Evolutionary conservation across 1,140 invertebrate species (phyloP).

Genomic region (Conopomorpha cramerella): DNA sequence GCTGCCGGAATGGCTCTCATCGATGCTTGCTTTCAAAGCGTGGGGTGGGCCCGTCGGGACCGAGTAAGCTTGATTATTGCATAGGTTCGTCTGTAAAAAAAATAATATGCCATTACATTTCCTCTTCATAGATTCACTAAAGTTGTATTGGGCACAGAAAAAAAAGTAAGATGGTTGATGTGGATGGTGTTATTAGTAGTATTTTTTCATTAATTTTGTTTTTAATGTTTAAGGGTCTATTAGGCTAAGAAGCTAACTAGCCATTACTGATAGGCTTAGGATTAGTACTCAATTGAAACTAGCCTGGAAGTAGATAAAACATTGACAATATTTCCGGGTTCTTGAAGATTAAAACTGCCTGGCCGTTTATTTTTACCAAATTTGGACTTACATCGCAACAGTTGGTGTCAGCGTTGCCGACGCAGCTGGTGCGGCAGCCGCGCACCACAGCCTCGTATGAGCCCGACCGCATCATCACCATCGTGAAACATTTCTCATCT

Average conservation of each 20-base stretch:
- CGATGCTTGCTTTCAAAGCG: slow-evolving; percentile 8
- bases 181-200: no score
- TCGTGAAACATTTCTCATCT: slow-evolving; percentile 42
- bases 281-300: no score
- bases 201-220: not conserved
- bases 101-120: not conserved
- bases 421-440: slow-evolving; percentile 32
- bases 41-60: slow-evolving; percentile 21
- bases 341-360: not conserved
- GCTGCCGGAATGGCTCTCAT: no score
- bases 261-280: not conserved
- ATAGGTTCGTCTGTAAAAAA: slow-evolving; percentile 31
- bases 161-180: no score
- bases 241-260: not conserved
- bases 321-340: no score
- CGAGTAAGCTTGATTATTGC: slow-evolving; percentile 38
- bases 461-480: slow-evolving; percentile 24
- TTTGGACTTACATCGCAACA: slow-evolving; percentile 29
- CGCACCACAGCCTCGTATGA: slow-evolving; percentile 27
- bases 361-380: not conserved
- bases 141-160: no score
- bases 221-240: not conserved
- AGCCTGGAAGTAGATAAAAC: no score
- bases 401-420: slow-evolving; percentile 28
- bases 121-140: not conserved